Evolutionary conservation across 1,140 invertebrate species (phyloP).

Genomic region (Drosophila fuyamai): DNA sequence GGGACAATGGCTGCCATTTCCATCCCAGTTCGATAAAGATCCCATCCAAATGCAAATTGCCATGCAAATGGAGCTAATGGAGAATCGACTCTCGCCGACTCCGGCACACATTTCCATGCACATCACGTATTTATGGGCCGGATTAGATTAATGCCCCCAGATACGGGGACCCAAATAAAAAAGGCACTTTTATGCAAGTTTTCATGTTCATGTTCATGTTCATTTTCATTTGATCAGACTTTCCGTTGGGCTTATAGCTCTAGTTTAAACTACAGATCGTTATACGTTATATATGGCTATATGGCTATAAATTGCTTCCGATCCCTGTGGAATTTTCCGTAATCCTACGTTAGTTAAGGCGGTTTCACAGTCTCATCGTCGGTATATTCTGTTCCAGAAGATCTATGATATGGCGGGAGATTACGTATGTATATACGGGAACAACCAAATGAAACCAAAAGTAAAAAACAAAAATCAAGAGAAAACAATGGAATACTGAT

Average conservation of each 20-base stretch:
- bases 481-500: constrained; percentile 25
- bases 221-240: constrained; percentile 37
- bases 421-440: not conserved
- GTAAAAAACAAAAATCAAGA: constrained; percentile 6
- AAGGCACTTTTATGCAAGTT: constrained; percentile 25
- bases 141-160: constrained; percentile 35
- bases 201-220: not conserved
- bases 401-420: not conserved
- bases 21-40: constrained; percentile 38
- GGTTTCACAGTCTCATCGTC: constrained; percentile 59
- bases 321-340: constrained; percentile 4
- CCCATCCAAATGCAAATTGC: constrained; percentile 46
- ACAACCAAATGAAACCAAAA: not conserved
- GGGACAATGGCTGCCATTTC: constrained; percentile 14
- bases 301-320: constrained; percentile 6
- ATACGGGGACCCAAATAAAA: constrained; percentile 14
- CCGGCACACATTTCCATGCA: constrained; percentile 33
- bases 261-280: constrained; percentile 1
- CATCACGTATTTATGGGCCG: constrained; percentile 29
- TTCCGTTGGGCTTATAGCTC: constrained; percentile 15
- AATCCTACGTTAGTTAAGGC: constrained; percentile 17
- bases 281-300: constrained; percentile 2
- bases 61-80: constrained; percentile 27
- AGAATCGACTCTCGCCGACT: constrained; percentile 1
- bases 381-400: constrained; percentile 1